Base-by-base conservation (phyloP, 1,140 invertebrate genomes). In the Oryzaephilus surinamensis region DNA sequence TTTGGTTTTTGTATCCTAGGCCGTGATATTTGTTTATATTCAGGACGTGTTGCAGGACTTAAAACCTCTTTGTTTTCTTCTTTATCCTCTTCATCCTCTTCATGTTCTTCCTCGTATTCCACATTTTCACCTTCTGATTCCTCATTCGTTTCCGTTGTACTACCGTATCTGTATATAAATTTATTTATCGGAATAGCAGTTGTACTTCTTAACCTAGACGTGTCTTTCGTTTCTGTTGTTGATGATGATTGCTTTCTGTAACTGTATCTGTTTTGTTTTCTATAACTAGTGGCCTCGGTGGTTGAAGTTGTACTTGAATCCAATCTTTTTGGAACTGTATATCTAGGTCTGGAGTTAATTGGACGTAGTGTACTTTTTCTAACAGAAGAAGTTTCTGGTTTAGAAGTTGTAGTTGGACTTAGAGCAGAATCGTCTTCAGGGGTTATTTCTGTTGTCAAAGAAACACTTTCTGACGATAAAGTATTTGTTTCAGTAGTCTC, bases 41-140 rank as follows among this genome's bases (percentile, higher is more conserved):
- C n/a, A 13, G 33, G 34, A 26, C 24, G 6, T 16, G 7, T 40
- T 32, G 6, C 28, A 13, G 33, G 34, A 26, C 24, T 8, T 16
- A 13, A 33, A 23, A 5, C 28, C 21, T 40, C 56, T 38, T 57
- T 52, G 6, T 53, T 55, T 44, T 53, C 50, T 26, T 65, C 59
- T n/a, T 60, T 56, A 37, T 60, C 58, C 42, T 58, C 54, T 28
- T 58, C 56, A 30, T 63, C 62, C 18, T 67, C 64, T 42, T 64
- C 60, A 49, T 63, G 62, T 42, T 69, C 62, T 12, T 62, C 57
- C 48, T 70, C 66, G 40, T 66, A 62, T 33, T 65, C 66, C 1
- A 66, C 46, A 37, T 65, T 51, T 34, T 69, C 63, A 46, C 69
- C 67, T 17, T 71, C 64, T 12, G 60, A 56, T 23, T 44, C 33